Conservation (phyloP, 2,113 vertebrate species). For the Pachyramphus minor region DNA sequence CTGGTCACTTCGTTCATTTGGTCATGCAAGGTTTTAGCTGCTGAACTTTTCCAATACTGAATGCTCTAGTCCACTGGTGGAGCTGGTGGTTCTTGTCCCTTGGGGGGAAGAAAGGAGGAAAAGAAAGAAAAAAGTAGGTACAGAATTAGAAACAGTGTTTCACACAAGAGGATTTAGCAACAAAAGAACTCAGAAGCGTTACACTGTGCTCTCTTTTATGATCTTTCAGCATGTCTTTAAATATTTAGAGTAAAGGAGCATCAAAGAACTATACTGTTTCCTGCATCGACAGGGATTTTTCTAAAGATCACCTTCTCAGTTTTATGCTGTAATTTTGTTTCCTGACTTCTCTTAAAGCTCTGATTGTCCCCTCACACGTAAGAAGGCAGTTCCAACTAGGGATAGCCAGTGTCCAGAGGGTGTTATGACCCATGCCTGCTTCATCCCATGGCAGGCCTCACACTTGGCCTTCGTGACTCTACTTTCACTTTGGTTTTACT, state of each 20-base stretch:
- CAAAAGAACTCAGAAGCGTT: neutral
- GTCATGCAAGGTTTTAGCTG: conserved; percentile 71
- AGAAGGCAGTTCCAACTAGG: neutral
- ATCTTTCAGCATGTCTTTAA: neutral
- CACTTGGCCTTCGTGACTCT: neutral
- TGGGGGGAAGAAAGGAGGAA: conserved; percentile 54
- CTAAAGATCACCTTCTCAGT: neutral
- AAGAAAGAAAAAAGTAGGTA: neutral
- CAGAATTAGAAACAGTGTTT: neutral
- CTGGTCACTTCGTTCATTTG: conserved; percentile 75
- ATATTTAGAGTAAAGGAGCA: neutral
- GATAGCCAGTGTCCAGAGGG: neutral
- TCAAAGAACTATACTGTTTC: neutral
- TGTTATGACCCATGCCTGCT: neutral
- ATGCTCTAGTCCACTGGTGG: conserved; percentile 88
- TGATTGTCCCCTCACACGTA: neutral
- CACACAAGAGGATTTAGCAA: neutral
- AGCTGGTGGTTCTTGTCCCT: conserved; percentile 85
- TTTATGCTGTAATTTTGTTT: neutral
- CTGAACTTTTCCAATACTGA: conserved; percentile 30
- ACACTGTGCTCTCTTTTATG: neutral
- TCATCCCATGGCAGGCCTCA: neutral
- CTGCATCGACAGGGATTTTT: neutral
- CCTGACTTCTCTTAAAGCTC: neutral
- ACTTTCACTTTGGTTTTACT: neutral